Evolutionary conservation across 2,797 vertebrate species (phyloP), one percentile per base, ranked within the genome.

Genomic region (Nannoperca australis): DNA sequence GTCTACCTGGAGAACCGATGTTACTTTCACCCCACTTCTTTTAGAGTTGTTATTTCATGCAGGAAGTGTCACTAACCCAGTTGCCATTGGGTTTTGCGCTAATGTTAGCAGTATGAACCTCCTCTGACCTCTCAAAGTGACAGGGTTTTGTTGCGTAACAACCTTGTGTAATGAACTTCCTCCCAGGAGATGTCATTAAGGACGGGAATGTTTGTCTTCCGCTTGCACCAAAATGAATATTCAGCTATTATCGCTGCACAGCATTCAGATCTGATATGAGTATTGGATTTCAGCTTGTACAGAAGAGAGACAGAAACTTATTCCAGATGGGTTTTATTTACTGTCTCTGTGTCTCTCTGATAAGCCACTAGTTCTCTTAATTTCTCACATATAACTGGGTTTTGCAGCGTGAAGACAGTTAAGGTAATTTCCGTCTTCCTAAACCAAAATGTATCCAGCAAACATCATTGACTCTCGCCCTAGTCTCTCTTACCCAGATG

Each of bases 161-260:
- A 89, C 85, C 88, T 86, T 79, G 84, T 88, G 87, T 92, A 92
- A 93, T 93, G 93, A 94, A 92, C 89, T 93, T 94, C 90, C 93
- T 95, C 92, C 90, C 88, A 53, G 65, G 93, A 95, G 93, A 91
- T 85, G 88, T 91, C 92, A 92, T 95, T 93, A 94, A 91, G 93
- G 89, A 93, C 76, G 82, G 84, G 92, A 92, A 91, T 94, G 93
- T 94, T 94, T 94, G 91, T 93, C 90, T 94, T 93, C 90, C 90
- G 85, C 92, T 93, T 64, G 73, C 82, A 86, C 88, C 76, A 90
- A 92, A 92, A 93, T 94, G 86, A 94, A 93, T 93, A 93, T 95
- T 93, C 89, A 92, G 84, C 92, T 92, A 89, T 90, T 92, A 91
- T 89, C 67, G 65, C 87, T 85, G 85, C 86, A 56, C 86, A 64